A percentile compares a stretch with the other conserved stretches of the same genome.
phyloP scores from a whole-genome alignment of 2,888 invertebrate species.

The Epinotia bilunana region DNA sequence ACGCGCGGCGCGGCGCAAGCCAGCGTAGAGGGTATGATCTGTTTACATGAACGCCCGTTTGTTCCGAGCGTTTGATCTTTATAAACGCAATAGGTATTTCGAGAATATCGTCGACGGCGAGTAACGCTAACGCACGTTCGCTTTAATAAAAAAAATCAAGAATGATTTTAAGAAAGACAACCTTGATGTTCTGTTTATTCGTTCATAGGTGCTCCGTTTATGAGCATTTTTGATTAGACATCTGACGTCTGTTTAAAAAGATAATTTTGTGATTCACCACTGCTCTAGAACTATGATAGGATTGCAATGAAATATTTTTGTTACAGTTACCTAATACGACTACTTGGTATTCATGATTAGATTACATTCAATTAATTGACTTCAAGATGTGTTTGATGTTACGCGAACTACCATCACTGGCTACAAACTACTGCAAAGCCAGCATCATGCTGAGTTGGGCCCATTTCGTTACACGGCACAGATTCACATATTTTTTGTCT shows the following conservation, averaged over 20 bases:
- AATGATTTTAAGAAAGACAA: slow-evolving; percentile 81
- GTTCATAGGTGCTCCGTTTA: slow-evolving; percentile 72
- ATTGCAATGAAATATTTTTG: background rate
- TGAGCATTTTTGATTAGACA: slow-evolving; percentile 71
- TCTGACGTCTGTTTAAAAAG: slow-evolving; percentile 74
- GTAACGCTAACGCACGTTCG: slow-evolving; percentile 64
- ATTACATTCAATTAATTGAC: too few species aligned
- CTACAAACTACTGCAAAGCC: too few species aligned
- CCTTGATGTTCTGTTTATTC: slow-evolving; percentile 79
- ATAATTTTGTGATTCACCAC: slow-evolving; percentile 56
- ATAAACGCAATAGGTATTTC: slow-evolving; percentile 83
- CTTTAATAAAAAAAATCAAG: slow-evolving; percentile 77
- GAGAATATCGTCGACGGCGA: slow-evolving; percentile 75
- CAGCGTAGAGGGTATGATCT: slow-evolving; percentile 65
- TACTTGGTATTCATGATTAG: too few species aligned
- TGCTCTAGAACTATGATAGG: slow-evolving; percentile 31
- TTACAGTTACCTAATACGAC: background rate
- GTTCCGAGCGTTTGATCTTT: slow-evolving; percentile 82
- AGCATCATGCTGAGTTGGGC: too few species aligned
- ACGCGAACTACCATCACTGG: too few species aligned
- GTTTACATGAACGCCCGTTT: slow-evolving; percentile 81
- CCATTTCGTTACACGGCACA: too few species aligned
- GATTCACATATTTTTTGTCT: too few species aligned
- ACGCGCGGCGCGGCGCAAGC: slow-evolving; percentile 33
- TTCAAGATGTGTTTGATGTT: too few species aligned